A percentile compares a stretch with the other conserved stretches of the same genome.
Conservation (phyloP, 2,113 vertebrate species). For the Lamprologus sp. region DNA sequence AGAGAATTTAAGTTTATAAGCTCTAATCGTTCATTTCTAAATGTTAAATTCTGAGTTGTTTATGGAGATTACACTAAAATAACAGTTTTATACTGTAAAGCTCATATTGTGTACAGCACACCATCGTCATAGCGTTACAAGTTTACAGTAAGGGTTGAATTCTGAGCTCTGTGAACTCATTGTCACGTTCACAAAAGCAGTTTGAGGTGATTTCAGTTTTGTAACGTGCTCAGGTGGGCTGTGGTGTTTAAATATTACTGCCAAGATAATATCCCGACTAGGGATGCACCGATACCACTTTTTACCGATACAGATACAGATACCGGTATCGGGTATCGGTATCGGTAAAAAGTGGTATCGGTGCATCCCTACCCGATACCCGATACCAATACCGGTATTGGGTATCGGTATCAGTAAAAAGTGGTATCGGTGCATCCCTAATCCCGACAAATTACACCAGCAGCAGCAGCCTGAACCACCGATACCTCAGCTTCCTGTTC, state of each 20-base stretch:
- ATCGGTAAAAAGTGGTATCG: no score
- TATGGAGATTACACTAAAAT: not conserved
- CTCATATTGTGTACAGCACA: not conserved
- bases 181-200: not conserved
- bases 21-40: not conserved
- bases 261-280: not conserved
- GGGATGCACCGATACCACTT: no score
- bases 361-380: no score
- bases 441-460: not conserved
- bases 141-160: accelerated
- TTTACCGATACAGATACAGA: no score
- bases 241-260: not conserved
- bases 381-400: accelerated
- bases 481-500: not conserved
- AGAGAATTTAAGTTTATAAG: not conserved
- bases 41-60: accelerated
- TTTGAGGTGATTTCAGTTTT: not conserved
- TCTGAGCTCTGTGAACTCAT: not conserved
- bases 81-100: accelerated
- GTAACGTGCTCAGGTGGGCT: not conserved
- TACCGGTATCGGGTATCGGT: no score
- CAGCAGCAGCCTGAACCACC: not conserved
- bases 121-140: accelerated
- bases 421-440: no score
- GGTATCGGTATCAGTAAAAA: no score